A percentile compares a stretch with the other conserved stretches of the same genome.
Conservation (phyloP, 2,888 invertebrate species). For the Metallyticus violacea region DNA sequence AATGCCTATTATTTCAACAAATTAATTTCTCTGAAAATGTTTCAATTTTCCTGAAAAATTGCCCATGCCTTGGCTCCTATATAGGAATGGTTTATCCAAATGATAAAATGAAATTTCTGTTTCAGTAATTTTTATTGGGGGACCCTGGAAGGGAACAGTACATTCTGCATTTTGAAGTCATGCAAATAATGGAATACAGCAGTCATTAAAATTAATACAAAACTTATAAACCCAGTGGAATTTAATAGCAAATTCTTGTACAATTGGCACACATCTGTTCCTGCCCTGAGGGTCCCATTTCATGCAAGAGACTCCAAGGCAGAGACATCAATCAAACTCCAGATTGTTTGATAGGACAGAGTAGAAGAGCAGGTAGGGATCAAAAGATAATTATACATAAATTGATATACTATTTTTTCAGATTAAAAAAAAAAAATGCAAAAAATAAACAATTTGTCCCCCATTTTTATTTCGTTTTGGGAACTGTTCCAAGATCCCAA, state of each 20-base stretch:
- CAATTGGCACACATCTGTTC: slow-evolving; percentile 33
- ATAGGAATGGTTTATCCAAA: background rate
- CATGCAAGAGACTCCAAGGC: background rate
- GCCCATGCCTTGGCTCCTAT: background rate
- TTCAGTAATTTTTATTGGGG: slow-evolving; percentile 34
- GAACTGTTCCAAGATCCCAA: slow-evolving; percentile 21
- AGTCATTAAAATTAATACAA: slow-evolving; percentile 35
- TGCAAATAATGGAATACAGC: slow-evolving; percentile 35
- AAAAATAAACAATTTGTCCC: slow-evolving; percentile 27
- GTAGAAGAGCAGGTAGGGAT: slow-evolving; percentile 13
- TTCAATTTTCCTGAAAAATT: too few species aligned
- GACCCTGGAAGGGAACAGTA: slow-evolving; percentile 36
- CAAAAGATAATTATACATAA: slow-evolving; percentile 15
- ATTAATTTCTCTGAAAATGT: too few species aligned
- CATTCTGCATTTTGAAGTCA: slow-evolving; percentile 31
- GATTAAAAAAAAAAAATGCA: slow-evolving; percentile 25
- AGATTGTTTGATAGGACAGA: background rate
- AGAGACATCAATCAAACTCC: slow-evolving; percentile 17
- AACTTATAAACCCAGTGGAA: slow-evolving; percentile 35
- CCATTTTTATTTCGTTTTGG: slow-evolving; percentile 22
- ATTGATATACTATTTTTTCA: slow-evolving; percentile 23
- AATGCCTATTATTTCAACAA: too few species aligned
- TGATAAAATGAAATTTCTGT: slow-evolving; percentile 14
- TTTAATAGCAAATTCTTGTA: slow-evolving; percentile 26
- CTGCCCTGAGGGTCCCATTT: slow-evolving; percentile 4